Evolutionary conservation across 2,113 vertebrate genomes (phyloP).

Genomic region (Artemisiospiza belli): DNA sequence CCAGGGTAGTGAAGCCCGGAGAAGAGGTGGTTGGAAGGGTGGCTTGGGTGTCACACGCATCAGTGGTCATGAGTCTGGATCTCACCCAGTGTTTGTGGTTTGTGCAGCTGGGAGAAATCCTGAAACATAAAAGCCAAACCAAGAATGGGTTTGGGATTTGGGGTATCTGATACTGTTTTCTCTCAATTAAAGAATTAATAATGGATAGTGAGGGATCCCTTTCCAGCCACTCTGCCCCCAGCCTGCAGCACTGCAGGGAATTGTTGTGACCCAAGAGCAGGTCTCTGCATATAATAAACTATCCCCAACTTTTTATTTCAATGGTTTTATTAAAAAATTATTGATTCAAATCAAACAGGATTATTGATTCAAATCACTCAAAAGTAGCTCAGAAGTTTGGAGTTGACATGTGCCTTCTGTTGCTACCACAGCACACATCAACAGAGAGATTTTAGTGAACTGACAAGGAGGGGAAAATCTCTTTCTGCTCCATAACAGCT

Average conservation of each 20-base stretch:
- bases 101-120: not conserved
- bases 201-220: not conserved
- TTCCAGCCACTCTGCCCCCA: not conserved
- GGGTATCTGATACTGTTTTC: not conserved
- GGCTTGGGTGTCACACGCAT: not conserved
- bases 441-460: not conserved
- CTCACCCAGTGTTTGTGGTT: not conserved
- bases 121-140: not conserved
- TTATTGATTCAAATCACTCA: not conserved
- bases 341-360: too few species aligned
- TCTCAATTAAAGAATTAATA: not conserved
- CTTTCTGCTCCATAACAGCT: not conserved
- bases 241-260: not conserved
- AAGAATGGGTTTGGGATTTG: not conserved
- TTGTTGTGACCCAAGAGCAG: not conserved
- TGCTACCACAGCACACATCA: not conserved
- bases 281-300: too few species aligned
- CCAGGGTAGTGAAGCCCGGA: rapidly evolving
- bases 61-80: not conserved
- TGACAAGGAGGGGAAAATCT: not conserved
- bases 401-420: not conserved
- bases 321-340: not conserved
- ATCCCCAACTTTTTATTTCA: not conserved
- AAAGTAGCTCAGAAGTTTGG: not conserved
- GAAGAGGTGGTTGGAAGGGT: not conserved